Percentiles rank a stretch among this genome's conserved stretches.
Evolutionary conservation across 2,113 vertebrate genomes (phyloP).

Genomic region (Sinosuthora webbiana): DNA sequence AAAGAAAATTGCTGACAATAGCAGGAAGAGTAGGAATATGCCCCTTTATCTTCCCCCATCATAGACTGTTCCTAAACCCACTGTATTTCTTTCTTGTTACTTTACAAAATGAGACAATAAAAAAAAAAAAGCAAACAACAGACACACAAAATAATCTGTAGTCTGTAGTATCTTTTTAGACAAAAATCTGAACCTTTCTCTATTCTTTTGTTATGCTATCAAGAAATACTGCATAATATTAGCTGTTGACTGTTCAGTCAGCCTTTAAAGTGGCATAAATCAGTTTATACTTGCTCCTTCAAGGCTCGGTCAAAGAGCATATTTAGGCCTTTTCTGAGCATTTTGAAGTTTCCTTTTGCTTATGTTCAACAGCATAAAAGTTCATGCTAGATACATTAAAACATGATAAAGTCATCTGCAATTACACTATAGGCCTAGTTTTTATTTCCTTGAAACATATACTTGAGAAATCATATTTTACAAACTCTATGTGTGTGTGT

Average conservation of each 20-base stretch:
- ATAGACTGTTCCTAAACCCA: neutral
- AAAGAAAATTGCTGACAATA: neutral
- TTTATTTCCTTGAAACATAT: neutral
- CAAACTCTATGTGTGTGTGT: neutral
- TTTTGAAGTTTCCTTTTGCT: neutral
- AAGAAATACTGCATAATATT: neutral
- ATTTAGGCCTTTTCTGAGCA: neutral
- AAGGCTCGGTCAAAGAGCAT: neutral
- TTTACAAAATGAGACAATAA: neutral
- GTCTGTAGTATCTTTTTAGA: neutral
- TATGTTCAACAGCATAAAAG: neutral
- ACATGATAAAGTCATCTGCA: neutral
- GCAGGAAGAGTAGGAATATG: neutral
- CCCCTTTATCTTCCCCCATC: neutral
- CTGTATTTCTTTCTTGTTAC: neutral
- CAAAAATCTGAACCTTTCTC: neutral
- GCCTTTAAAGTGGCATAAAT: neutral
- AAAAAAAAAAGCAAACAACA: neutral
- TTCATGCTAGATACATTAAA: neutral
- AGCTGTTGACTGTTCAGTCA: neutral
- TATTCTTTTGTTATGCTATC: neutral
- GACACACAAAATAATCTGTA: neutral
- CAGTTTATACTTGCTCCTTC: neutral
- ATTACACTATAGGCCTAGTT: neutral
- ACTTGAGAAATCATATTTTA: neutral